Percentiles rank a stretch among this genome's conserved stretches.
These are phyloP conservation scores for Meganola albula DNA, from an alignment of 2,888 invertebrate genomes.

Conservation along the genomic window DNA sequence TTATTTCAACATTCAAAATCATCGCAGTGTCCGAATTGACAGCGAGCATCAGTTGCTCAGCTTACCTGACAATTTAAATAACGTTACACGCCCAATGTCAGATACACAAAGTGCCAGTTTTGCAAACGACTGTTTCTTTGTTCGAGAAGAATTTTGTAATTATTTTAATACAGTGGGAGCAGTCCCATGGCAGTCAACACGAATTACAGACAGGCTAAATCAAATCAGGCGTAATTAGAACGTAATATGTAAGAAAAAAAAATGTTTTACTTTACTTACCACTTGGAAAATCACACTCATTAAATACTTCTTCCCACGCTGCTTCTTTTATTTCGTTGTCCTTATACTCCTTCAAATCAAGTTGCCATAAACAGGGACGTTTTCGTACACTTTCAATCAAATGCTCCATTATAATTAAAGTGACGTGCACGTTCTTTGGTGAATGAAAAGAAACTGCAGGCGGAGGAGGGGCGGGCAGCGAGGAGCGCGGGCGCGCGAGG, in stretches of 20 bases:
- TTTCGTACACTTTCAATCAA: slow-evolving; percentile 4
- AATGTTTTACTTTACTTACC: not conserved
- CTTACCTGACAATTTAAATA: not conserved
- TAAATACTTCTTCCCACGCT: not conserved
- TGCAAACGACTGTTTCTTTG: slow-evolving; percentile 5
- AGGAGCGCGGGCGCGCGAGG: no score
- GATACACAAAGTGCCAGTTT: no score
- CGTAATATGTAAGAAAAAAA: no score
- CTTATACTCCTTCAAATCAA: not conserved
- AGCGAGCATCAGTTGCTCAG: slow-evolving; percentile 1
- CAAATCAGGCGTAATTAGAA: not conserved
- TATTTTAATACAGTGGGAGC: slow-evolving; percentile 10
- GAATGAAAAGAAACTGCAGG: no score
- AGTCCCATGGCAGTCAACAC: slow-evolving; percentile 5
- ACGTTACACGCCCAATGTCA: no score
- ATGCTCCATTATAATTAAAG: slow-evolving; percentile 5
- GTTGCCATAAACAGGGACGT: not conserved
- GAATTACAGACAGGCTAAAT: slow-evolving; percentile 4
- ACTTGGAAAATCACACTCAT: not conserved
- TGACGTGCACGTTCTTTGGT: no score
- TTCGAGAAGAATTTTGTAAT: slow-evolving; percentile 11
- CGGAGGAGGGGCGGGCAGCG: no score
- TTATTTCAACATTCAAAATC: not conserved
- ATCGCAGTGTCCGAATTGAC: slow-evolving; percentile 1
- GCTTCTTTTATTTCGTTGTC: not conserved